Base-by-base conservation (phyloP, 2,888 invertebrate genomes). In the Idaea aversata region DNA sequence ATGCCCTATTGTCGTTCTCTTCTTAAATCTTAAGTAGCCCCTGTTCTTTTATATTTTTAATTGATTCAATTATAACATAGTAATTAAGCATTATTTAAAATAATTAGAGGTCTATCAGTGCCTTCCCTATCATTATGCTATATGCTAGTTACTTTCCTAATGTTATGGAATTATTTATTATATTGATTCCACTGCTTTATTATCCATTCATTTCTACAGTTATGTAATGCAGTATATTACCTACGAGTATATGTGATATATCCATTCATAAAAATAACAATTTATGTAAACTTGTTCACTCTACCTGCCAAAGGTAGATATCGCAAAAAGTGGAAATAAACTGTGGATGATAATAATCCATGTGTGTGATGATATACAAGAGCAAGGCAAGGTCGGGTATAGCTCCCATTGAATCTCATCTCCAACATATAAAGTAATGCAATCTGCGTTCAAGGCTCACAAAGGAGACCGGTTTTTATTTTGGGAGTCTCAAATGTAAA, bases 381-480 rank as follows among this genome's bases (percentile, higher is more conserved):
- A 47, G 47, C 47, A 47, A 47, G 47, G 47, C 47, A 7, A 13
- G 47, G 47, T 10, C 47, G 47, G 47, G 47, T 47, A 47, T 47
- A 47, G 47, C 47, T 47, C 77, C 75, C 72, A 79, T 79, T 79
- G 73, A 80, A 79, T 71, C 67, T 72, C 68, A 72, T 74, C 75
- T 70, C 47, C 7, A 10, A 10, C 47, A 47, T 47, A 47, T 47
- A 47, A 70, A 77, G 83, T 82, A 85, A 85, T 85, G 83, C 80
- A 84, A 84, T 76, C 69, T 71, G 62, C 63, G 76, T 75, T 72
- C 75, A 81, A 78, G 75, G 75, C 71, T 67, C 68, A 83, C 78
- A 83, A 87, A 83, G 75, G 76, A 66, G 70, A 80, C 81, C 83
- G 80, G 82, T 82, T 83, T 84, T 84, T 79, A 78, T 82, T 85